Evolutionary conservation across 2,113 vertebrate genomes (phyloP).

Genomic region (Xiphorhynchus elegans): DNA sequence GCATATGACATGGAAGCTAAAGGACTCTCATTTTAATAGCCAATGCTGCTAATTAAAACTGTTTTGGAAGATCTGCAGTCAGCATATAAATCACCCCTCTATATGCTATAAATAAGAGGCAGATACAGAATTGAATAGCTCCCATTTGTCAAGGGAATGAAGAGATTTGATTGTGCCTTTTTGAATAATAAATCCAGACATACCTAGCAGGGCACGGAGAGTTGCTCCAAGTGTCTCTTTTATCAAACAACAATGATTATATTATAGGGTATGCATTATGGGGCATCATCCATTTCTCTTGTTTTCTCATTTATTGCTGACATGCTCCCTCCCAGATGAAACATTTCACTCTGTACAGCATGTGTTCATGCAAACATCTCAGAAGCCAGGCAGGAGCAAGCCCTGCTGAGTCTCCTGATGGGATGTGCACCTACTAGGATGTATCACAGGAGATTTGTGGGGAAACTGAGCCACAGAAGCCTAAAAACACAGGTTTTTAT

Average conservation of each 20-base stretch:
- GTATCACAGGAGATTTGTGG: background rate
- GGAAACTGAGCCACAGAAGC: background rate
- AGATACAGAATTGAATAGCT: constrained; percentile 72
- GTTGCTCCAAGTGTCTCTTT: constrained; percentile 49
- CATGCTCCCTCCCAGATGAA: constrained; percentile 3
- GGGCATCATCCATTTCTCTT: constrained; percentile 63
- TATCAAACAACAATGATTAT: constrained; percentile 65
- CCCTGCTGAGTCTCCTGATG: background rate
- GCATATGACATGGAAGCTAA: constrained; percentile 14
- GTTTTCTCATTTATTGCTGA: constrained; percentile 63
- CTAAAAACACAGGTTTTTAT: background rate
- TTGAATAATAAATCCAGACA: constrained; percentile 63
- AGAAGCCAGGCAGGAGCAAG: background rate
- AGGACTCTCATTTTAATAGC: constrained; percentile 65
- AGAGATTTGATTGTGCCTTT: constrained; percentile 73
- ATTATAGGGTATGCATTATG: constrained; percentile 51
- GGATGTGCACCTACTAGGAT: accelerated
- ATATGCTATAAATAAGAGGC: constrained; percentile 72
- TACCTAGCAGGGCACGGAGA: constrained; percentile 50
- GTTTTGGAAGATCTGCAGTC: constrained; percentile 64
- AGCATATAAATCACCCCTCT: constrained; percentile 71
- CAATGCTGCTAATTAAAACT: constrained; percentile 76
- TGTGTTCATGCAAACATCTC: background rate
- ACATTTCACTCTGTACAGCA: background rate
- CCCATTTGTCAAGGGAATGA: constrained; percentile 75